A percentile compares a stretch with the other conserved stretches of the same genome.
phyloP scores from a whole-genome alignment of 2,113 vertebrate species.

The Pyxicephalus adspersus region DNA sequence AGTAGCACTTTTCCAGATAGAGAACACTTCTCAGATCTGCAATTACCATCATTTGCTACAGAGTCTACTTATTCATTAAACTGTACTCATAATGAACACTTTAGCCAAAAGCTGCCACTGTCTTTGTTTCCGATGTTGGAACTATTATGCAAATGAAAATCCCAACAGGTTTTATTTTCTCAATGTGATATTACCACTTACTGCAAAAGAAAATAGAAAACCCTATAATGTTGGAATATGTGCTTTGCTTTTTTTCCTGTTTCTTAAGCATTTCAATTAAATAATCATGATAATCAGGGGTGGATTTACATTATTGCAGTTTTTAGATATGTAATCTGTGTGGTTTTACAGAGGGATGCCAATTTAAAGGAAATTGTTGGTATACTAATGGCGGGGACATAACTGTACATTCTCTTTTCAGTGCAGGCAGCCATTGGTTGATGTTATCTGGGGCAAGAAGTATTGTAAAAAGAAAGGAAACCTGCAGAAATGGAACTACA shows the following conservation, averaged over 20 bases:
- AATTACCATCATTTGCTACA: slow-evolving; percentile 44
- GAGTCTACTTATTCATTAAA: slow-evolving; percentile 32
- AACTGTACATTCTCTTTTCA: no score
- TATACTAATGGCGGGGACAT: no score
- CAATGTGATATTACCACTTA: slow-evolving; percentile 16
- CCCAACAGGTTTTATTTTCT: slow-evolving; percentile 8
- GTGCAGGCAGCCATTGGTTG: no score
- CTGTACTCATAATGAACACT: slow-evolving; percentile 40
- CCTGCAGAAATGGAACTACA: no score
- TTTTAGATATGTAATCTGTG: background rate
- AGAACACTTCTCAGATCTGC: slow-evolving; percentile 19
- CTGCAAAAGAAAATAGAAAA: background rate
- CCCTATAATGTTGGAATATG: background rate
- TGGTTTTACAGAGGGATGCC: no score
- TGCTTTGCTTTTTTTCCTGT: background rate
- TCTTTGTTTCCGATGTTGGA: slow-evolving; percentile 27
- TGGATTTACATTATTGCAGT: background rate
- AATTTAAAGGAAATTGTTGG: no score
- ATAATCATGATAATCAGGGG: slow-evolving; percentile 6
- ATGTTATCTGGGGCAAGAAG: no score
- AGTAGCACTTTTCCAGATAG: slow-evolving; percentile 43
- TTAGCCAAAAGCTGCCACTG: slow-evolving; percentile 1
- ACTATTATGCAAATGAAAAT: slow-evolving; percentile 27
- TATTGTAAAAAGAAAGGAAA: no score
- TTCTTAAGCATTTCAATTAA: background rate